Base-by-base conservation (phyloP, 2,113 vertebrate species). In the Tragelaphus buxtoni region DNA sequence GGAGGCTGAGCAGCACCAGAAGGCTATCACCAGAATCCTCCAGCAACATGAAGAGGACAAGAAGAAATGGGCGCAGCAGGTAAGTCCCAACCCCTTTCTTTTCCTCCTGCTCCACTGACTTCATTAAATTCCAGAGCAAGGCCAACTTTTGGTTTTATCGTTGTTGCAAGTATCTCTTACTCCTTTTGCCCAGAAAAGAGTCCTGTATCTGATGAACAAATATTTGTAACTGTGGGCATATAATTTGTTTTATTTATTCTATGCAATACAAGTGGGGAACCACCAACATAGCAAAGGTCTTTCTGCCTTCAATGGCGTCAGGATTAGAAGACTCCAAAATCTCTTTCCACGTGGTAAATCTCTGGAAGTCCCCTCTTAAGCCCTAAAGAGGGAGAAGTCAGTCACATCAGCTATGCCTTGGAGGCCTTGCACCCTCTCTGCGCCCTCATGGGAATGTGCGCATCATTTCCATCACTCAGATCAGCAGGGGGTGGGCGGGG, bases 11-110 rank as follows among this genome's bases (percentile, higher is more conserved):
- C 95, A 96, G 88, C 14, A 14, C 49, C 95, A 51, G 72, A 47
- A 65, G 0, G 97, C 97, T 3, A 35, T 79, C 1, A 3, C 9
- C 0, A 91, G 72, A 16, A 65, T 98, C 76, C 97, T 97, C 60
- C 98, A 90, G 82, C 90, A 97, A 42, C 98, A 93, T 6, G 93
- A 98, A 90, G 95, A 98, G 72, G 93, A 98, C 35, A 80, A 95
- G 92, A 30, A 0, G 79, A 91, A 98, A 80, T 81, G 0, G 88
- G 90, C 96, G n/a, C 96, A 95, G 0, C 94, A 98, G 39, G 93
- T 97, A 95, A 6, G 2, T n/a, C 95, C 97, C 97, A 97, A 97
- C 12, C 45, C 3, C 10, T 60, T 26, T 45, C 12, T 47, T 28
- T 72, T 42, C 76, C 88, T n/a, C 69, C 60, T 42, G 39, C 53